Base-by-base conservation (phyloP, 2,888 invertebrate species). In the Melolontha melolontha region DNA sequence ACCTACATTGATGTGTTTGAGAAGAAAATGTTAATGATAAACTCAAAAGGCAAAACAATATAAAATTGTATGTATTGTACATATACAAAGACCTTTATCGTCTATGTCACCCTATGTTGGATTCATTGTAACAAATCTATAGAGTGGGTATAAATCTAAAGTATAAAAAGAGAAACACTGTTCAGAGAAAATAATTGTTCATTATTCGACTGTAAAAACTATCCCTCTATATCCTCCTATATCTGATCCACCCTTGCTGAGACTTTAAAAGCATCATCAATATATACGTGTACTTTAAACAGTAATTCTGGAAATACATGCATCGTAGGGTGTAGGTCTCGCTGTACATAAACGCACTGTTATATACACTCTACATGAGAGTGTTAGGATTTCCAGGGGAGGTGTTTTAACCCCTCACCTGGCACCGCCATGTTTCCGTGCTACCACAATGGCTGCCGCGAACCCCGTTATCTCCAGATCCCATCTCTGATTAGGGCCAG, bases 381-480 rank as follows among this genome's bases (percentile, higher is more conserved):
- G 44, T 17, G 14, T 47, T 16, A 47, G 14, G 17, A 34, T 34
- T 14, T 12, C 73, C 70, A 74, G 72, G 76, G 76, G 77, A 76
- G 76, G 76, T 67, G 74, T 69, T 76, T 78, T 77, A 78, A 79
- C 80, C 80, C 80, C 80, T 81, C 81, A 81, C 80, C 81, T 81
- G 80, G 78, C 75, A 75, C 81, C 75, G 82, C 81, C 82, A 82
- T 82, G 78, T 80, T 82, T 78, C 76, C 76, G 71, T 75, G 75
- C 78, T 76, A 75, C 81, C 79, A 80, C 81, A 81, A 82, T 82
- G 82, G 82, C 81, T 76, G 81, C 79, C 80, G 77, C 66, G 66
- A 70, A 69, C 71, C 71, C 66, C 69, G 76, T 79, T 80, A 80
- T 80, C 80, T 75, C 74, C 72, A 76, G 80, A 80, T 81, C 78